These are phyloP conservation scores for Neoitamus cyanurus DNA, from an alignment of 2,888 invertebrate genomes.

Conservation along the genomic window DNA sequence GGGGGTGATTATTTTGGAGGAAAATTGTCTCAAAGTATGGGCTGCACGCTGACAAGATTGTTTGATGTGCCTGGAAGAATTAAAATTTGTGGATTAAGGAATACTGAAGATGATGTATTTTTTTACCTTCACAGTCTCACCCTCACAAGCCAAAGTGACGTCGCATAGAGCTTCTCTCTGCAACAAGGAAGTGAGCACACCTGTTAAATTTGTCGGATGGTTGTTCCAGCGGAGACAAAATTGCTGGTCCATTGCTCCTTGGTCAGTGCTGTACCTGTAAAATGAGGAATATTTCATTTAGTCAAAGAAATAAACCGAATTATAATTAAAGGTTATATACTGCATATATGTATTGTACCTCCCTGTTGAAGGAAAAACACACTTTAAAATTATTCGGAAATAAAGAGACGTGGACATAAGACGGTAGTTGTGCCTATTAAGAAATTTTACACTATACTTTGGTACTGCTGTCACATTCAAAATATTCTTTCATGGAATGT, in stretches of 20 bases:
- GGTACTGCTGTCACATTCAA: no score
- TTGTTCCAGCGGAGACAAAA: constrained; percentile 96
- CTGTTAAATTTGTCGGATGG: constrained; percentile 90
- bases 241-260: constrained; percentile 77
- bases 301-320: neutral
- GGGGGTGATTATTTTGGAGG: constrained; percentile 88
- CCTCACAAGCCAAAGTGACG: constrained; percentile 92
- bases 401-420: neutral
- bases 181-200: constrained; percentile 86
- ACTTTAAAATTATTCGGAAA: neutral
- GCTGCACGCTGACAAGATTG: constrained; percentile 92
- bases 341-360: neutral
- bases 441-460: neutral
- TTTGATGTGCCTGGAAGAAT: constrained; percentile 81
- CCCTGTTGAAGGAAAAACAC: neutral
- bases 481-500: no score
- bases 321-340: neutral
- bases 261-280: constrained; percentile 67
- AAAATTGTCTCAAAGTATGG: constrained; percentile 94
- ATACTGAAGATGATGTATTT: constrained; percentile 43
- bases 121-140: constrained; percentile 82
- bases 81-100: neutral
- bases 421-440: neutral
- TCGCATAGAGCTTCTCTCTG: constrained; percentile 91
- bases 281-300: constrained; percentile 32